Percentiles rank a stretch among this genome's conserved stretches.
Evolutionary conservation across 2,888 invertebrate species (phyloP).

Genomic region (Dichetophora obliterata): DNA sequence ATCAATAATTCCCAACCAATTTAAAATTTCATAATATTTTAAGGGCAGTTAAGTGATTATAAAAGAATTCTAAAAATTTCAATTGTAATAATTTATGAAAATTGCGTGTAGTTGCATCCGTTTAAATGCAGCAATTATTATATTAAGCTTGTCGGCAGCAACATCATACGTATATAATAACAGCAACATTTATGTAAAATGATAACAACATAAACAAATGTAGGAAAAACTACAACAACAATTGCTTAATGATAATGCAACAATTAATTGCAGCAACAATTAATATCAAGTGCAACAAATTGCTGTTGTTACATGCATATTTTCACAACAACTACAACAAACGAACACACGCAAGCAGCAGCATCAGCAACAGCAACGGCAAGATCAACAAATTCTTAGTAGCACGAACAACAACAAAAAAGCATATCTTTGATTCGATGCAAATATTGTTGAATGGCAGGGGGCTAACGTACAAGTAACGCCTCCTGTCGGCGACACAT

Average conservation of each 20-base stretch:
- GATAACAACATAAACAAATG: not conserved
- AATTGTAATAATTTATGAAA: not conserved
- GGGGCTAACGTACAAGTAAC: conserved; percentile 48
- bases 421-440: conserved; percentile 34
- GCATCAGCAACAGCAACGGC: too few species aligned
- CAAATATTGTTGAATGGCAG: not conserved
- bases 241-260: conserved; percentile 11
- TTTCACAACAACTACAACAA: not conserved
- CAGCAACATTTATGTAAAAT: conserved; percentile 31
- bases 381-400: not conserved
- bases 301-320: conserved; percentile 13
- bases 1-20: too few species aligned
- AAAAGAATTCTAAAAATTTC: not conserved
- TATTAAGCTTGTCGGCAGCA: not conserved
- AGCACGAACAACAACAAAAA: conserved; percentile 9
- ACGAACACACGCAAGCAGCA: not conserved
- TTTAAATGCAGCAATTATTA: not conserved
- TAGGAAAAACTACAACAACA: conserved; percentile 6
- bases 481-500: conserved; percentile 50
- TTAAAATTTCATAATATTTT: too few species aligned
- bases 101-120: not conserved
- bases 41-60: too few species aligned
- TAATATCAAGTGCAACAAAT: conserved; percentile 30
- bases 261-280: conserved; percentile 33
- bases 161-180: not conserved